These are phyloP conservation scores for Sycophila sp. DNA, from an alignment of 1,140 invertebrate genomes.

Conservation along the genomic window DNA sequence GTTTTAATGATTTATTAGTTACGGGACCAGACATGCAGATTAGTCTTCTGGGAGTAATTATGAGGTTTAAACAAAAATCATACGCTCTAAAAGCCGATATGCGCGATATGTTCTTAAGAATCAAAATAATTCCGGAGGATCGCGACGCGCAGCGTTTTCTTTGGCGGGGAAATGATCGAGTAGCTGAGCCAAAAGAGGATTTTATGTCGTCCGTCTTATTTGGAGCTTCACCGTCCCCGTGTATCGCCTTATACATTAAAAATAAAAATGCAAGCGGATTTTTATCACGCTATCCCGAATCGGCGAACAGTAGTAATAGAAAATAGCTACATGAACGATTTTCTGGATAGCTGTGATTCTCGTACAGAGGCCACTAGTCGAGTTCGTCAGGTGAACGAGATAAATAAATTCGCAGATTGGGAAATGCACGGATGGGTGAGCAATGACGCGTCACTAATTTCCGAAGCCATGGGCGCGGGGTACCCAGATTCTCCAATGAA, in stretches of 20 bases:
- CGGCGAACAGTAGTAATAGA: slow-evolving; percentile 45
- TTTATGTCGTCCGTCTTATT: slow-evolving; percentile 53
- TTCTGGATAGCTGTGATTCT: slow-evolving; percentile 46
- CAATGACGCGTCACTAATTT: not conserved
- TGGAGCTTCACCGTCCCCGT: slow-evolving; percentile 52
- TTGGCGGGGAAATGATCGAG: slow-evolving; percentile 43
- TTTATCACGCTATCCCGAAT: slow-evolving; percentile 35
- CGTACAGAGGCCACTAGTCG: slow-evolving; percentile 41
- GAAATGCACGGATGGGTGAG: slow-evolving; percentile 15
- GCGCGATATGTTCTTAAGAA: slow-evolving; percentile 55
- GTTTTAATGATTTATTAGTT: slow-evolving; percentile 37
- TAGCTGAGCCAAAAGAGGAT: slow-evolving; percentile 35
- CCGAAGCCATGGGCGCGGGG: slow-evolving; percentile 38
- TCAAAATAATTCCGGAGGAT: slow-evolving; percentile 48
- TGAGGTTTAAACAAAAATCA: slow-evolving; percentile 46
- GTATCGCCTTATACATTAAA: slow-evolving; percentile 50
- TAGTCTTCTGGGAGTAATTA: slow-evolving; percentile 40
- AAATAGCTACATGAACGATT: slow-evolving; percentile 57
- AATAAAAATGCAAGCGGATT: slow-evolving; percentile 49
- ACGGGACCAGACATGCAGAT: too few species aligned
- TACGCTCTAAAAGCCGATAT: slow-evolving; percentile 52
- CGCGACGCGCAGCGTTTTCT: slow-evolving; percentile 48
- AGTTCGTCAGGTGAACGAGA: slow-evolving; percentile 42
- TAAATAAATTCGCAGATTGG: slow-evolving; percentile 38
- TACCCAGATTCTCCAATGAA: slow-evolving; percentile 47